Base-by-base conservation (phyloP, 64 coral and sea anemone genomes). In the Hydrozoanthus tunicans region DNA sequence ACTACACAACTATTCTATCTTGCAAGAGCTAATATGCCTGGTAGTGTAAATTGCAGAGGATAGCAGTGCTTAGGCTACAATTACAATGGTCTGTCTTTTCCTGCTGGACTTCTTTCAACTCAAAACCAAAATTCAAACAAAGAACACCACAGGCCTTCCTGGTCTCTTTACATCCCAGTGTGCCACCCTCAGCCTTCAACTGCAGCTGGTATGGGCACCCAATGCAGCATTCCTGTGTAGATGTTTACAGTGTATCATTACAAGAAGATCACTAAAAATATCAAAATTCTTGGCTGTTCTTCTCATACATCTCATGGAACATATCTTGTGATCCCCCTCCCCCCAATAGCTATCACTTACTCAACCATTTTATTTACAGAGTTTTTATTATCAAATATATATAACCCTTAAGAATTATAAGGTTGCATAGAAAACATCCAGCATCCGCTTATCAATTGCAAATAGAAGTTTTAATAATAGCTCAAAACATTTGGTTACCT, bases 21-120 rank as follows among this genome's bases (percentile, higher is more conserved):
- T 73, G 53, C 73, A 43, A 12, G 20, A 73, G 82, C 83, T 59
- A 72, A 86, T 86, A 86, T 86, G 83, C 83, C 83, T 86, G 68
- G 83, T 74, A 86, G 68, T 54, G 43, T 60, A 86, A 17, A 4
- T 59, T 73, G 67, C 55, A 86, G 83, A 86, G 83, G 83, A 86
- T 86, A 86, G 69, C 83, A 86, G 56, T 71, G n/a, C 3, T 59
- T 25, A 74, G 27, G 58, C 11, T 86, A 86, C 20, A 4, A 9
- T 58, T 86, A 32, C 15, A 5, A 11, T n/a, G 32, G 84, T 88
- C 56, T 56, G 59, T 75, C 56, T 9, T 84, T 68, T 66, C 66
- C 68, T 58, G n/a, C 63, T 24, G 10, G 53, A 25, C 54, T 86
- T 72, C 82, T 71, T 85, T 58, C n/a, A 73, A 51, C 14, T 26